These are phyloP conservation scores for Helobdella robusta DNA, from an alignment of 2,888 invertebrate genomes.

Conservation along the genomic window DNA sequence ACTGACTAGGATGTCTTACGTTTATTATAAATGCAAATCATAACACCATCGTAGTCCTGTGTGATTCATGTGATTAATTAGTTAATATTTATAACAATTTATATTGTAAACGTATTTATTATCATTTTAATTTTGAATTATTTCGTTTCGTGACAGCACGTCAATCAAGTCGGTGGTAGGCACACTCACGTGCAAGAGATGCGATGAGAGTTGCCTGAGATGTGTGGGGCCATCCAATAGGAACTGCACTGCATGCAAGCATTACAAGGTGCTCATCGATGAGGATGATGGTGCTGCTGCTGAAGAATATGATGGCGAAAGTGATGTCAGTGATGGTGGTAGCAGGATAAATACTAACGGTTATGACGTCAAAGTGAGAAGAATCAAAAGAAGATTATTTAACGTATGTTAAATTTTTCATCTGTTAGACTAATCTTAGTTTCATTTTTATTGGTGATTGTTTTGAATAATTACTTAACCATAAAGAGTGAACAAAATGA, in stretches of 20 bases:
- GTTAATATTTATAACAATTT: background rate
- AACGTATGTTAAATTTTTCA: background rate
- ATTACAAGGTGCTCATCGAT: conserved; percentile 40
- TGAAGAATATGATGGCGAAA: too few relatives aligned
- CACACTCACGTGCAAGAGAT: conserved; percentile 71
- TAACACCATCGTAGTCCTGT: too few relatives aligned
- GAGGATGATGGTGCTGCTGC: conserved; percentile 18
- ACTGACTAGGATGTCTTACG: too few relatives aligned
- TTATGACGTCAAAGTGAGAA: too few relatives aligned
- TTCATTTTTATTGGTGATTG: background rate
- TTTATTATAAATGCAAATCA: too few relatives aligned
- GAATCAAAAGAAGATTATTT: too few relatives aligned
- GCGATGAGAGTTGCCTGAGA: conserved; percentile 72
- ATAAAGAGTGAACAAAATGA: too few relatives aligned
- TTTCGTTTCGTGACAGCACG: too few relatives aligned
- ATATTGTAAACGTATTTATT: background rate
- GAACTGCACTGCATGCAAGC: conserved; percentile 39
- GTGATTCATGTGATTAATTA: too few relatives aligned
- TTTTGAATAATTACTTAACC: background rate
- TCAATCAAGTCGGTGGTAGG: too few relatives aligned
- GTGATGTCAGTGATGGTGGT: too few relatives aligned
- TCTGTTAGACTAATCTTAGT: background rate
- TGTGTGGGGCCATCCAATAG: conserved; percentile 41
- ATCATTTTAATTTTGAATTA: background rate
- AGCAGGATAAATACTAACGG: too few relatives aligned